Conservation (phyloP, 1,140 invertebrate genomes). For the Batillaria attramentaria region DNA sequence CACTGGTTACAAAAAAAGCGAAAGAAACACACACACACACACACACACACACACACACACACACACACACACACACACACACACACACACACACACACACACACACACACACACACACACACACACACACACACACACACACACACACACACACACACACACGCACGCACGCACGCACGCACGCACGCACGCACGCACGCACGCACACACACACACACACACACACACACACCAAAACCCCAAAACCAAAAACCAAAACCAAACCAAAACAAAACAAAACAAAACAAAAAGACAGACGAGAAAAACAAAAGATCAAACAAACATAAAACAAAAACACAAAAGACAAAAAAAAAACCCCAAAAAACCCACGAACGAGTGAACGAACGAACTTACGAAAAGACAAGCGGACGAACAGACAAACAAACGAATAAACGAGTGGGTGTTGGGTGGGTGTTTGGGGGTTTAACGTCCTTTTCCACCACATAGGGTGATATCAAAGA, state of each 20-base stretch:
- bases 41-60: not conserved
- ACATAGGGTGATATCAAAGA: not conserved
- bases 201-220: not conserved
- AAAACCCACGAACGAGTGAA: not conserved
- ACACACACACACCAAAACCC: not conserved
- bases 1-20: not conserved
- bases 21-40: not conserved
- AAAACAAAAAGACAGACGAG: not conserved
- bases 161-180: not conserved
- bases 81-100: not conserved
- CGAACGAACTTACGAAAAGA: too few species aligned
- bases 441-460: too few species aligned
- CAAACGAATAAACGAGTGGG: too few species aligned
- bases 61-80: not conserved
- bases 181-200: not conserved
- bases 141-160: slow-evolving; percentile 8
- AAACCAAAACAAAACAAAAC: too few species aligned
- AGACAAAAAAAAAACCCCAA: not conserved
- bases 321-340: not conserved
- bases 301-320: not conserved
- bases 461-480: too few species aligned
- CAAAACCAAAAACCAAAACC: too few species aligned
- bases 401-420: too few species aligned
- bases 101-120: not conserved
- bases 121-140: slow-evolving; percentile 1